Percentiles rank a stretch among this genome's conserved stretches.
Conservation (phyloP, 2,888 invertebrate genomes). For the Scaptomyza polygonia region DNA sequence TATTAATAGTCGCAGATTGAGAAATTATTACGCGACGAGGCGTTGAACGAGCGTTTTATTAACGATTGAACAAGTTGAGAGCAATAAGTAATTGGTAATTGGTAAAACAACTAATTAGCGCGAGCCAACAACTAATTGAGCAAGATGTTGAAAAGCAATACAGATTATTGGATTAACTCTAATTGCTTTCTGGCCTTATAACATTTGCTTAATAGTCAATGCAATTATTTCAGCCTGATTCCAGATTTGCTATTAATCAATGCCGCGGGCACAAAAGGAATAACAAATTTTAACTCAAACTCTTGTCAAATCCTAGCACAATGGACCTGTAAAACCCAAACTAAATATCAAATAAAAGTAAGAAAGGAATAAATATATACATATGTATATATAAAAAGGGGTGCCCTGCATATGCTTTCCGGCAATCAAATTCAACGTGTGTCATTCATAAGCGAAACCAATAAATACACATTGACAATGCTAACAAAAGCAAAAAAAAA, state of each 20-base stretch:
- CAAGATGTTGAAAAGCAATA: constrained; percentile 15
- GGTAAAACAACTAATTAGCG: constrained; percentile 37
- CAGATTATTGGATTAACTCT: constrained; percentile 7
- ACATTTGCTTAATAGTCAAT: constrained; percentile 1
- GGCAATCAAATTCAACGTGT: constrained; percentile 55
- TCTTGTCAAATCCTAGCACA: constrained; percentile 28
- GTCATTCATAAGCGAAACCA: constrained; percentile 50
- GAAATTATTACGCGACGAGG: constrained; percentile 50
- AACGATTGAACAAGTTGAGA: constrained; percentile 21
- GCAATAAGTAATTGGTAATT: constrained; percentile 37
- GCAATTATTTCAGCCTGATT: background rate
- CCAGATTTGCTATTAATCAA: constrained; percentile 13
- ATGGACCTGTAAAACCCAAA: constrained; percentile 29
- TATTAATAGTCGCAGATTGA: constrained; percentile 41
- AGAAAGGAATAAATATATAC: too few relatives aligned
- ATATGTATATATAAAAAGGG: constrained; percentile 26
- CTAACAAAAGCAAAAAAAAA: background rate
- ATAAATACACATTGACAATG: constrained; percentile 33
- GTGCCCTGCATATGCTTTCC: too few relatives aligned
- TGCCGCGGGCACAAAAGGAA: background rate
- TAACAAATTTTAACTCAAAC: background rate
- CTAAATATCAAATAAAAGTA: too few relatives aligned
- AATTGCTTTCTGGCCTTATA: background rate
- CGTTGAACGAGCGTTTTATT: constrained; percentile 13
- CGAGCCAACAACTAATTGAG: constrained; percentile 8